These are phyloP conservation scores for Chrysolina americana DNA, from an alignment of 2,888 invertebrate genomes.

Conservation along the genomic window DNA sequence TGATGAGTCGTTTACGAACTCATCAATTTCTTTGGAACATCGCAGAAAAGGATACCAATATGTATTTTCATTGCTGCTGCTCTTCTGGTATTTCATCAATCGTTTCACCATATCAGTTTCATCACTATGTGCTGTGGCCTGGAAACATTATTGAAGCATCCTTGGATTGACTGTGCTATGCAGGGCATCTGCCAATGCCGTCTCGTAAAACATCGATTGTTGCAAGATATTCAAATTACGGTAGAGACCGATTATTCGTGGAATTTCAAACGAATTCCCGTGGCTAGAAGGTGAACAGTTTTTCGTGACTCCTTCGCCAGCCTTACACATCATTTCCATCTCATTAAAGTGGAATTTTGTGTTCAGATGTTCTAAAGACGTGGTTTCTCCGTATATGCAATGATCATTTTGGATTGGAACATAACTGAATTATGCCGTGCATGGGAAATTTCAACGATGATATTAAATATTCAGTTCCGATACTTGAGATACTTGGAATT, in stretches of 20 bases:
- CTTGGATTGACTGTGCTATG: not conserved
- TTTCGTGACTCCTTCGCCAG: not conserved
- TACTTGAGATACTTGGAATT: not conserved
- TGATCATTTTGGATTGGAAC: constrained; percentile 2
- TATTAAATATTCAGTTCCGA: not conserved
- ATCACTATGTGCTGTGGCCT: not conserved
- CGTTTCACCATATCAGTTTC: too few relatives aligned
- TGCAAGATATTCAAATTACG: not conserved
- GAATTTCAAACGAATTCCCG: constrained; percentile 1
- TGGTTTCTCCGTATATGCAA: not conserved
- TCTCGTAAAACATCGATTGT: not conserved
- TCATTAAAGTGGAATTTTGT: constrained; percentile 19
- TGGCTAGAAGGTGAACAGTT: not conserved
- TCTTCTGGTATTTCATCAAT: too few relatives aligned
- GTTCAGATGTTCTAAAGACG: not conserved
- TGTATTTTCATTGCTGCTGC: too few relatives aligned
- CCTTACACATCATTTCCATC: constrained; percentile 10
- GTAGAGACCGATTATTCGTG: constrained; percentile 2
- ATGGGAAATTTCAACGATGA: not conserved
- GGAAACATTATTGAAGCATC: not conserved
- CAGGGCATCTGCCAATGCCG: not conserved
- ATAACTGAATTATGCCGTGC: not conserved
- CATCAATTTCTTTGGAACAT: too few relatives aligned
- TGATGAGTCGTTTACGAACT: too few relatives aligned
- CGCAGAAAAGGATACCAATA: too few relatives aligned